These are phyloP conservation scores for Spongilla lacustris DNA, from an alignment of 37 sponge, comb jelly and placozoan genomes.

Conservation along the genomic window DNA sequence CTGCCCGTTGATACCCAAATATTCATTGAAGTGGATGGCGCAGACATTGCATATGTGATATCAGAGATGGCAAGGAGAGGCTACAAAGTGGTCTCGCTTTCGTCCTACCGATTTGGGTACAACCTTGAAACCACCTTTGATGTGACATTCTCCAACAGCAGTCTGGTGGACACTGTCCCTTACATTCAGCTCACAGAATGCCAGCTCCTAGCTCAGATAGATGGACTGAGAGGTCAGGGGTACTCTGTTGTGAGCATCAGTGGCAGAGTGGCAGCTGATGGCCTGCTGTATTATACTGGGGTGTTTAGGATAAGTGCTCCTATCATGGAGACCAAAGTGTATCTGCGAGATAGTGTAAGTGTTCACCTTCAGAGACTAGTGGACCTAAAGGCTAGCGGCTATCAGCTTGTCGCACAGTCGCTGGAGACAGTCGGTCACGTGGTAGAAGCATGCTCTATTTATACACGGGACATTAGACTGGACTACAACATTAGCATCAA, in stretches of 20 bases:
- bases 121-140: slow-evolving; percentile 11
- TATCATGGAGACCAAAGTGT: slow-evolving; percentile 34
- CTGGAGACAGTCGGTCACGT: slow-evolving; percentile 5
- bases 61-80: slow-evolving; percentile 4
- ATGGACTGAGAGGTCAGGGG: not conserved
- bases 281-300: slow-evolving; percentile 10
- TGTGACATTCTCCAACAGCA: slow-evolving; percentile 40
- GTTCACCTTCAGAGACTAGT: not conserved
- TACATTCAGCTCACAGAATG: slow-evolving; percentile 11
- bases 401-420: slow-evolving; percentile 41
- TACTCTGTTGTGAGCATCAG: slow-evolving; percentile 16
- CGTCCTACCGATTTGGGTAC: slow-evolving; percentile 23
- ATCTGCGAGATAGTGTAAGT: slow-evolving; percentile 1
- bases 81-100: slow-evolving; percentile 24
- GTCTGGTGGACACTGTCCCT: slow-evolving; percentile 7
- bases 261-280: slow-evolving; percentile 6
- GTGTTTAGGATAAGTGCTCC: slow-evolving; percentile 1
- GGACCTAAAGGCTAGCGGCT: not conserved
- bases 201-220: slow-evolving; percentile 15
- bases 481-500: slow-evolving; percentile 35
- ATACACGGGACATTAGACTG: slow-evolving; percentile 29
- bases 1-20: not conserved
- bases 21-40: not conserved
- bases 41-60: not conserved
- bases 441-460: slow-evolving; percentile 21